Conservation (phyloP, 2,113 vertebrate genomes). For the Grantiella picta region DNA sequence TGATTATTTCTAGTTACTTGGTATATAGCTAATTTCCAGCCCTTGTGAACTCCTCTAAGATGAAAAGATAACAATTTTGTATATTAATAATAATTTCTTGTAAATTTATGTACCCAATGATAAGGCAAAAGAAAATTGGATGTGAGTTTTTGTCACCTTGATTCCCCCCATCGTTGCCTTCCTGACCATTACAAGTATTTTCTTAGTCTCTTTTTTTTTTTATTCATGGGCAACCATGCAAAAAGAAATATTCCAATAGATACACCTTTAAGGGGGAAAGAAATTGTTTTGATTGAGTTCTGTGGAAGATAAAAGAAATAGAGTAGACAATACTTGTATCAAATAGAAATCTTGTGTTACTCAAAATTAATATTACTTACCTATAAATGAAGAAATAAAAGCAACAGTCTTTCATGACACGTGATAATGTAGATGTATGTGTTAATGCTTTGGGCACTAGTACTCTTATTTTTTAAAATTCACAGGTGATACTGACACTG, state of each 20-base stretch:
- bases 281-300: not conserved
- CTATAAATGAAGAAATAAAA: not conserved
- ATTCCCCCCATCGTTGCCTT: not conserved
- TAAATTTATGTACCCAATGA: not conserved
- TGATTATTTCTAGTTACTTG: not conserved
- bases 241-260: not conserved
- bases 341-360: not conserved
- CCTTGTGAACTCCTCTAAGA: not conserved
- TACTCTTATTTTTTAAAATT: slow-evolving; percentile 41
- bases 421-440: not conserved
- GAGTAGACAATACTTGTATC: not conserved
- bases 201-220: not conserved
- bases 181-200: not conserved
- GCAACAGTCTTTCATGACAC: not conserved
- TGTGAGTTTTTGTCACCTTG: not conserved
- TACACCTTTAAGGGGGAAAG: not conserved
- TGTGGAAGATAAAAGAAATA: not conserved
- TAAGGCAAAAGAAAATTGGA: not conserved
- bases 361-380: not conserved
- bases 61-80: not conserved
- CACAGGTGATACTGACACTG: slow-evolving; percentile 84
- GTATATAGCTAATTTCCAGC: not conserved
- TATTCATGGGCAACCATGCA: not conserved
- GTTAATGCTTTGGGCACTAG: not conserved
- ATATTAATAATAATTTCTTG: not conserved